Evolutionary conservation across 2,113 vertebrate species (phyloP).

Genomic region (Hypomesus transpacificus): DNA sequence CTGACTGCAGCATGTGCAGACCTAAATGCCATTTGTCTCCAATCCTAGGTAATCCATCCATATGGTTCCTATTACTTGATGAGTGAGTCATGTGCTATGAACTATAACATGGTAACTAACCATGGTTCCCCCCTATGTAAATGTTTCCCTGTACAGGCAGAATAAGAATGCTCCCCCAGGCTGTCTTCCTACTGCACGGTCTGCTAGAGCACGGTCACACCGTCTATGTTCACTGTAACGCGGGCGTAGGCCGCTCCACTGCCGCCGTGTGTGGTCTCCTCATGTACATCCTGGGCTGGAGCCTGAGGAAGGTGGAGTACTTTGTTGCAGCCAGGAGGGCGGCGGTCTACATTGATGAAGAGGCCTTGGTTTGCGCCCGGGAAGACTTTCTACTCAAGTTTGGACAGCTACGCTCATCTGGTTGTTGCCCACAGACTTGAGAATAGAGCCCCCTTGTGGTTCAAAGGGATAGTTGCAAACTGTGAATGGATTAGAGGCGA

Average conservation of each 20-base stretch:
- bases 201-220: constrained; percentile 89
- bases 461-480: constrained; percentile 4
- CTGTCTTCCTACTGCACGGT: constrained; percentile 86
- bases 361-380: constrained; percentile 80
- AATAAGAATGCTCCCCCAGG: constrained; percentile 90
- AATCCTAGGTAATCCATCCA: too few relatives aligned
- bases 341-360: constrained; percentile 89
- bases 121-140: background rate
- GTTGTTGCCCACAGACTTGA: constrained; percentile 56
- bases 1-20: too few relatives aligned
- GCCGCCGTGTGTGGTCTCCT: constrained; percentile 89
- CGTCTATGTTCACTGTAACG: constrained; percentile 94
- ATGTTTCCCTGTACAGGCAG: constrained; percentile 72
- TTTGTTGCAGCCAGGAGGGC: constrained; percentile 81
- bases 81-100: background rate
- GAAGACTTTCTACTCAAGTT: constrained; percentile 88
- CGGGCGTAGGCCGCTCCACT: constrained; percentile 90
- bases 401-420: constrained; percentile 73
- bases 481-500: constrained; percentile 6
- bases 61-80: too few relatives aligned
- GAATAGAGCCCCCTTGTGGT: background rate
- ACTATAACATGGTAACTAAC: background rate
- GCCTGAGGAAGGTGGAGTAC: constrained; percentile 87
- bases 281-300: constrained; percentile 88
- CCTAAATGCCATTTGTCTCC: too few relatives aligned